These are phyloP conservation scores for Tiaroga cobitis DNA, from an alignment of 2,797 vertebrate species.

Conservation along the genomic window DNA sequence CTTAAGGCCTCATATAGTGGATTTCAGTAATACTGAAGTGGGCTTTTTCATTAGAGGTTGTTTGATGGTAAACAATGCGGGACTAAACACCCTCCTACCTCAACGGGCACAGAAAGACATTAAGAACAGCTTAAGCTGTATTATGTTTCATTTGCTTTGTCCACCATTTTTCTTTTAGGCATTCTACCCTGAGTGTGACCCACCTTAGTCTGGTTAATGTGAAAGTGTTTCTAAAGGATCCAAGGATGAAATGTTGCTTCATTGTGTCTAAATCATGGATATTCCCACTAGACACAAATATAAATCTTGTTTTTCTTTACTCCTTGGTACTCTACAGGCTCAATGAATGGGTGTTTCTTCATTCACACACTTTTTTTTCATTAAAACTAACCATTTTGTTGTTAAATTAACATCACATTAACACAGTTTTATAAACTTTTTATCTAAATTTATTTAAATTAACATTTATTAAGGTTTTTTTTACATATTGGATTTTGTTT, in stretches of 20 bases:
- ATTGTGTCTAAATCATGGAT: not conserved
- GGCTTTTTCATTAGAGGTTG: slow-evolving; percentile 68
- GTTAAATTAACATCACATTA: not conserved
- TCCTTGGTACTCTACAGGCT: not conserved
- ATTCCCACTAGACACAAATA: not conserved
- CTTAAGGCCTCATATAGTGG: slow-evolving; percentile 58
- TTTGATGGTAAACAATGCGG: slow-evolving; percentile 50
- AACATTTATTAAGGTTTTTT: no score
- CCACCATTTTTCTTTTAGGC: slow-evolving; percentile 39
- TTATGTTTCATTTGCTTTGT: slow-evolving; percentile 57
- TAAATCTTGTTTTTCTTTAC: not conserved
- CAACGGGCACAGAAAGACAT: slow-evolving; percentile 51
- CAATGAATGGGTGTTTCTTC: not conserved
- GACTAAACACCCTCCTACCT: slow-evolving; percentile 54
- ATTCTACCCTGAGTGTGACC: slow-evolving; percentile 47
- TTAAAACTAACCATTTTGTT: not conserved
- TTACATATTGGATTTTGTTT: no score
- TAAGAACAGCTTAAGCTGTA: slow-evolving; percentile 61
- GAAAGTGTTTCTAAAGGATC: slow-evolving; percentile 46
- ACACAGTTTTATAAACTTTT: not conserved
- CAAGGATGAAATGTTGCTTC: slow-evolving; percentile 13
- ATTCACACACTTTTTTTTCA: not conserved
- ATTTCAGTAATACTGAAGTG: slow-evolving; percentile 62
- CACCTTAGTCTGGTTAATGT: slow-evolving; percentile 43
- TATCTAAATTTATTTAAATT: no score